phyloP scores from a whole-genome alignment of 2,797 vertebrate species.

The Crax fasciolata region DNA sequence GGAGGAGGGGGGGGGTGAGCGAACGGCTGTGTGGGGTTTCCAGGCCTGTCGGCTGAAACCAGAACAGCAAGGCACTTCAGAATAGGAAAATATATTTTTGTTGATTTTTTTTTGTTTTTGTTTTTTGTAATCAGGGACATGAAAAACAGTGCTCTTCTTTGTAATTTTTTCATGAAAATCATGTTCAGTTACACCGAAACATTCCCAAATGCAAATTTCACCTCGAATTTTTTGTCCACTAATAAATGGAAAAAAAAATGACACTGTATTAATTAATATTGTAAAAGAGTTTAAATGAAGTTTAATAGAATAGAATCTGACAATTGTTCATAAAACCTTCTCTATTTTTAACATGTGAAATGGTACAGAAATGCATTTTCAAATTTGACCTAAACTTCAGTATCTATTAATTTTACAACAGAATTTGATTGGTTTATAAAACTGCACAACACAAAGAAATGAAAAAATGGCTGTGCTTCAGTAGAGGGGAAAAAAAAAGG shows the following conservation, averaged over 20 bases:
- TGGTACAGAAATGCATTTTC: conserved; percentile 14
- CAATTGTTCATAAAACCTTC: conserved; percentile 12
- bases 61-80: not conserved
- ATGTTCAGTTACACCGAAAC: not conserved
- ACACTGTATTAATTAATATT: not conserved
- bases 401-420: conserved; percentile 29
- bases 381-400: conserved; percentile 24
- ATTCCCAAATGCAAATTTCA: not conserved
- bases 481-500: not conserved
- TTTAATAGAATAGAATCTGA: not conserved
- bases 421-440: conserved; percentile 29
- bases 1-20: too few relatives aligned
- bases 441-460: conserved; percentile 8
- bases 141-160: not conserved
- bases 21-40: too few relatives aligned
- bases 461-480: conserved; percentile 60
- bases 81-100: not conserved
- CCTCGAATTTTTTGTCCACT: not conserved
- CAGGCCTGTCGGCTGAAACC: too few relatives aligned
- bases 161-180: not conserved
- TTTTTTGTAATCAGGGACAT: not conserved
- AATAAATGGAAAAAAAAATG: not conserved
- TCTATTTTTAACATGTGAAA: conserved; percentile 12
- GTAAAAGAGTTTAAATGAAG: not conserved
- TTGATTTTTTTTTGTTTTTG: not conserved